Conservation (phyloP, 2,113 vertebrate species). For the Rhea pennata region DNA sequence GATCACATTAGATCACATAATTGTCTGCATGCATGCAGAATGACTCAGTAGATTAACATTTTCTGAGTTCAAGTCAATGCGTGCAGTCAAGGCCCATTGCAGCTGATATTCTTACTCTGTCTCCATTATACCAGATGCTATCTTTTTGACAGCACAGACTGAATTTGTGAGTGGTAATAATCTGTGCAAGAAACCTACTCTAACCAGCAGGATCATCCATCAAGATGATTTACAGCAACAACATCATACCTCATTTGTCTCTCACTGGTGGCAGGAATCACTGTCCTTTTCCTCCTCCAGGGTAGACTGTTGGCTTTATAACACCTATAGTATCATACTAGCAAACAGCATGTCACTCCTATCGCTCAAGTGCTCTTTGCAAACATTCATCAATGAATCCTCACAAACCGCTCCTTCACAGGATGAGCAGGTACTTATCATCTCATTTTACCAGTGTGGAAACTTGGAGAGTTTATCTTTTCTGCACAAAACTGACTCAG, state of each 20-base stretch:
- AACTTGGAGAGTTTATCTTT: neutral
- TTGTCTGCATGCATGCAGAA: neutral
- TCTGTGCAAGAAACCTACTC: neutral
- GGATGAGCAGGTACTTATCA: neutral
- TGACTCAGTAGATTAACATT: neutral
- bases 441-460: neutral
- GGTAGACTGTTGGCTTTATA: neutral
- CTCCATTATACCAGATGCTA: neutral
- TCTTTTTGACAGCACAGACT: neutral
- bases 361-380: neutral
- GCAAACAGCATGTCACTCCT: neutral
- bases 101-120: neutral
- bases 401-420: neutral
- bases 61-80: neutral
- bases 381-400: neutral
- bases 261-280: neutral
- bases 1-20: neutral
- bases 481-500: neutral
- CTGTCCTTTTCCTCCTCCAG: neutral
- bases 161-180: neutral
- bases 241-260: neutral
- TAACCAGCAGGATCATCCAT: neutral
- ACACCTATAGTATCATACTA: neutral
- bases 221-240: conserved; percentile 9
- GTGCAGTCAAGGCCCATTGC: neutral